Conservation (phyloP, 2,113 vertebrate genomes). For the Rhizomys pruinosus region DNA sequence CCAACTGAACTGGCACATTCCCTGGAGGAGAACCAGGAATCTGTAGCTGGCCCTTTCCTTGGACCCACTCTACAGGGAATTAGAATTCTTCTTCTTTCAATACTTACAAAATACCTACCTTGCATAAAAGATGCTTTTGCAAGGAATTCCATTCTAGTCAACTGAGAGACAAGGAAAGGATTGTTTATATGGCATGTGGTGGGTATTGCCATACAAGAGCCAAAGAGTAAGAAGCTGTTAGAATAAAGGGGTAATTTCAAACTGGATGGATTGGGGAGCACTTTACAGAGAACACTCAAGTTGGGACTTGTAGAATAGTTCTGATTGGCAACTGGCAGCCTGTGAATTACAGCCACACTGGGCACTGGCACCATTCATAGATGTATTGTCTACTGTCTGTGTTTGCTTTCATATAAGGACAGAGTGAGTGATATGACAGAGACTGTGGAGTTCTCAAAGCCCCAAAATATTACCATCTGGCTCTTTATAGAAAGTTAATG, state of each 20-base stretch:
- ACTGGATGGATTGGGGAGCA: not conserved
- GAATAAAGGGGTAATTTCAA: slow-evolving; percentile 14
- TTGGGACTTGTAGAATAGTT: not conserved
- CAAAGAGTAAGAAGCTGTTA: not conserved
- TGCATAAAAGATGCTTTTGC: not conserved
- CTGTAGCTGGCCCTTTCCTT: not conserved
- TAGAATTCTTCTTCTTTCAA: not conserved
- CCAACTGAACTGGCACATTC: not conserved
- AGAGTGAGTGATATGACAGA: not conserved
- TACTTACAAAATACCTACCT: not conserved
- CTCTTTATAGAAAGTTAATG: slow-evolving; percentile 15
- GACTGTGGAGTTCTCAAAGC: not conserved
- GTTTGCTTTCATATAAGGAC: not conserved
- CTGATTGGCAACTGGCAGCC: not conserved
- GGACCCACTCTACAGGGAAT: not conserved
- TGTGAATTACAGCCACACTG: not conserved
- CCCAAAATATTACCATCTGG: not conserved
- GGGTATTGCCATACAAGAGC: not conserved
- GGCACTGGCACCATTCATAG: not conserved
- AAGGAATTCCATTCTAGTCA: not conserved
- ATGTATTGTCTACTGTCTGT: not conserved
- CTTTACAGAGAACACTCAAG: not conserved
- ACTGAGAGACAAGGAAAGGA: not conserved
- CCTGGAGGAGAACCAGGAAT: slow-evolving; percentile 39
- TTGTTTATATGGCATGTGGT: not conserved